Evolutionary conservation across 1,140 invertebrate genomes (phyloP).

Genomic region (Tetraneura akinire): DNA sequence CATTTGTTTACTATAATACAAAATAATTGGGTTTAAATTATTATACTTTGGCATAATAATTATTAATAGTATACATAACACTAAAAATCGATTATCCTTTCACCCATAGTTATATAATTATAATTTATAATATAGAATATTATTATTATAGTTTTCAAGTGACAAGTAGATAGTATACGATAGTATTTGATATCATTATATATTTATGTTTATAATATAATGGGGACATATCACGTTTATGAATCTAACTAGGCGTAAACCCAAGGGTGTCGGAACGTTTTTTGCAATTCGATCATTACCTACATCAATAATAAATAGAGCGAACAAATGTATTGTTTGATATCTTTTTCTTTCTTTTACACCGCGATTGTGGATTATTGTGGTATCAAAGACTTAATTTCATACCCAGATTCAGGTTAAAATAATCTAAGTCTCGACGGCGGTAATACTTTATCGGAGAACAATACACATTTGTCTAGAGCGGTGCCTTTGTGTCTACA

Average conservation of each 20-base stretch:
- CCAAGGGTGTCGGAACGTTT: background rate
- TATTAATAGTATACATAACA: no score
- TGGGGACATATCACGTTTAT: background rate
- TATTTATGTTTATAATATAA: no score
- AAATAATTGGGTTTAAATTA: no score
- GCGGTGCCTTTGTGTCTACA: constrained; percentile 28
- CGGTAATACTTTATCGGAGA: background rate
- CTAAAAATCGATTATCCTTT: no score
- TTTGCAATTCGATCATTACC: background rate
- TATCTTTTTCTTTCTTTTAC: background rate
- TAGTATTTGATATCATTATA: no score
- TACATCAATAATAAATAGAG: background rate
- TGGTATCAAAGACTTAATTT: background rate
- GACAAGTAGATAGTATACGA: no score
- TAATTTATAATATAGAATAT: no score
- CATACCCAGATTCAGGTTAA: background rate
- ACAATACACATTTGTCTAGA: background rate
- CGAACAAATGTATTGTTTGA: background rate
- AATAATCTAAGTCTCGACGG: background rate
- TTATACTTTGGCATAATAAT: no score
- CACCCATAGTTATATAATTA: no score
- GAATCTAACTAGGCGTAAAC: background rate
- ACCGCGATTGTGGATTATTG: background rate
- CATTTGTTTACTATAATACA: no score
- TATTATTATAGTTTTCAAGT: no score